phyloP scores from a whole-genome alignment of 2,888 invertebrate genomes.

The Pegoplata infirma region DNA sequence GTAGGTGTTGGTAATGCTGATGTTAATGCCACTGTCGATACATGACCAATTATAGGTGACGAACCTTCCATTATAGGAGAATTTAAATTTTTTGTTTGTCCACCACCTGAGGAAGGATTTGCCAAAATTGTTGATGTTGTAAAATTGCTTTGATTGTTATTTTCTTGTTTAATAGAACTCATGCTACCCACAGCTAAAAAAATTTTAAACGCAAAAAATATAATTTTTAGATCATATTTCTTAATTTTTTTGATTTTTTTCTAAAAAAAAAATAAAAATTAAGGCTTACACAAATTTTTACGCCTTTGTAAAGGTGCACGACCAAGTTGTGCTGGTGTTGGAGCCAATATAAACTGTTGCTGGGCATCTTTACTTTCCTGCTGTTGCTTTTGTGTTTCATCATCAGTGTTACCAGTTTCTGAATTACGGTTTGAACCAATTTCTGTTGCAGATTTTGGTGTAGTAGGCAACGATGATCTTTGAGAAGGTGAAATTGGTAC shows the following conservation, averaged over 20 bases:
- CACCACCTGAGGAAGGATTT: slow-evolving; percentile 47
- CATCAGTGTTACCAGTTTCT: slow-evolving; percentile 62
- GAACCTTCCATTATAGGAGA: slow-evolving; percentile 68
- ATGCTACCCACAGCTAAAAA: slow-evolving; percentile 51
- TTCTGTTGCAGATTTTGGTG: slow-evolving; percentile 75
- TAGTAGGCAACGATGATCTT: slow-evolving; percentile 76
- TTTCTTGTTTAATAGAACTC: slow-evolving; percentile 48
- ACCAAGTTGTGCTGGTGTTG: slow-evolving; percentile 96
- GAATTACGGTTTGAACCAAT: slow-evolving; percentile 60
- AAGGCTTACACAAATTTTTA: slow-evolving; percentile 85
- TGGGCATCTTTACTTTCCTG: slow-evolving; percentile 71
- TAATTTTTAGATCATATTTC: no score
- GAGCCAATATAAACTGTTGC: slow-evolving; percentile 88
- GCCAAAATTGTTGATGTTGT: slow-evolving; percentile 33
- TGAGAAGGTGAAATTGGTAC: slow-evolving; percentile 74
- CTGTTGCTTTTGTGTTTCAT: slow-evolving; percentile 70
- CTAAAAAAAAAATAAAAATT: no score
- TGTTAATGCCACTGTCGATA: slow-evolving; percentile 75
- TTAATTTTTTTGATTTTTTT: not conserved
- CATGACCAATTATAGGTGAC: slow-evolving; percentile 76
- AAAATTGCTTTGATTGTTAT: slow-evolving; percentile 26
- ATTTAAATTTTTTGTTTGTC: slow-evolving; percentile 60
- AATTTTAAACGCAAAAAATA: no score
- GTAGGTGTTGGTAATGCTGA: slow-evolving; percentile 77
- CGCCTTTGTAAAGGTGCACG: slow-evolving; percentile 92